Conservation (phyloP, 2,888 invertebrate genomes). For the Dichetophora obliterata region DNA sequence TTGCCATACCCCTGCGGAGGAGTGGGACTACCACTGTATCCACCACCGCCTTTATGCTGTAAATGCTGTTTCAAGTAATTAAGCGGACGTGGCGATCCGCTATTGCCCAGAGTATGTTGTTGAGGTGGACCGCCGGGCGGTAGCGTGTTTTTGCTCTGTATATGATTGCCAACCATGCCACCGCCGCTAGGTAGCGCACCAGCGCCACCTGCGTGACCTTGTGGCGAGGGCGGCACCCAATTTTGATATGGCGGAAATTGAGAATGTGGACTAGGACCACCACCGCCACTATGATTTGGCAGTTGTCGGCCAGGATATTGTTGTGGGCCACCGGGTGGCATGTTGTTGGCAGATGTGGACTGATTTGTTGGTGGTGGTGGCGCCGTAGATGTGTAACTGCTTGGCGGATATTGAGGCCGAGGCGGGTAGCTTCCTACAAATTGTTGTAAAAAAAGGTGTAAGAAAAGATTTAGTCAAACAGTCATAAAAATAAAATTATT, state of each 20-base stretch:
- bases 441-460: not conserved
- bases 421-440: constrained; percentile 67
- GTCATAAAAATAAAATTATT: not conserved
- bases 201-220: constrained; percentile 57
- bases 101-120: constrained; percentile 58
- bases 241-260: constrained; percentile 70
- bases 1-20: constrained; percentile 73
- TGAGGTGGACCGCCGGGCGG: constrained; percentile 69
- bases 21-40: constrained; percentile 68
- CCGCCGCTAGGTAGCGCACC: constrained; percentile 53
- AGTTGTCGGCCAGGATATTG: constrained; percentile 73
- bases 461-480: not conserved
- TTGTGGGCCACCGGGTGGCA: constrained; percentile 69
- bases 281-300: constrained; percentile 72
- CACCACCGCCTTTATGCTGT: constrained; percentile 77
- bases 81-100: constrained; percentile 72
- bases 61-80: constrained; percentile 80
- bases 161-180: constrained; percentile 67
- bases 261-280: constrained; percentile 63
- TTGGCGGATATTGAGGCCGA: constrained; percentile 73
- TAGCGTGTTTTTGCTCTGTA: constrained; percentile 67
- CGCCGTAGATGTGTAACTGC: constrained; percentile 72
- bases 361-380: constrained; percentile 72
- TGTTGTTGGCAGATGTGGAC: constrained; percentile 63
- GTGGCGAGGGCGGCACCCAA: constrained; percentile 67